Evolutionary conservation across 1,140 invertebrate genomes (phyloP).

Genomic region (Caerostris darwini): DNA sequence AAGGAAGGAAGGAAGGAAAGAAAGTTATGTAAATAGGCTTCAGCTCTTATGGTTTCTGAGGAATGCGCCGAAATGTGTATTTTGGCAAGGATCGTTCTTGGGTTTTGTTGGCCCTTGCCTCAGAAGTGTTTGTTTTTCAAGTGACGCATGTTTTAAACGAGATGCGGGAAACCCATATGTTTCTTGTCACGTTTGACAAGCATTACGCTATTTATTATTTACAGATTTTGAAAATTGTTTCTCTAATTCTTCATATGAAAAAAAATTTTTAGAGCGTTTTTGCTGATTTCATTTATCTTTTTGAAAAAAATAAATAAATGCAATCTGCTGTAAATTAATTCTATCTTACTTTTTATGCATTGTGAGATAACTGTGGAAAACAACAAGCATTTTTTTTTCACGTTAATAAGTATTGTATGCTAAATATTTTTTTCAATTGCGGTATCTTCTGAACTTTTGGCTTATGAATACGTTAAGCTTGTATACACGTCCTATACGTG

Average conservation of each 20-base stretch:
- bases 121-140: neutral
- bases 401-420: too few relatives aligned
- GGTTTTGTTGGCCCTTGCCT: neutral
- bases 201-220: neutral
- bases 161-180: neutral
- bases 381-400: too few relatives aligned
- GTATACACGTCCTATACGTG: too few relatives aligned
- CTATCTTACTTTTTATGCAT: too few relatives aligned
- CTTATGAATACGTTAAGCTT: too few relatives aligned
- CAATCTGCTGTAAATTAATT: too few relatives aligned
- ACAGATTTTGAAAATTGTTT: neutral
- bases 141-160: neutral
- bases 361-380: too few relatives aligned
- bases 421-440: too few relatives aligned
- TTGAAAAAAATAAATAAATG: too few relatives aligned
- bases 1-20: neutral
- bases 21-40: constrained; percentile 23
- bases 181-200: neutral
- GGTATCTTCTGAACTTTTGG: too few relatives aligned
- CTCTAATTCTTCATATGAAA: neutral
- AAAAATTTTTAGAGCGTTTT: too few relatives aligned
- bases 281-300: too few relatives aligned
- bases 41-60: neutral
- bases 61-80: neutral
- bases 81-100: neutral